phyloP scores from a whole-genome alignment of 2,888 invertebrate species.

The Leucoma salicis region DNA sequence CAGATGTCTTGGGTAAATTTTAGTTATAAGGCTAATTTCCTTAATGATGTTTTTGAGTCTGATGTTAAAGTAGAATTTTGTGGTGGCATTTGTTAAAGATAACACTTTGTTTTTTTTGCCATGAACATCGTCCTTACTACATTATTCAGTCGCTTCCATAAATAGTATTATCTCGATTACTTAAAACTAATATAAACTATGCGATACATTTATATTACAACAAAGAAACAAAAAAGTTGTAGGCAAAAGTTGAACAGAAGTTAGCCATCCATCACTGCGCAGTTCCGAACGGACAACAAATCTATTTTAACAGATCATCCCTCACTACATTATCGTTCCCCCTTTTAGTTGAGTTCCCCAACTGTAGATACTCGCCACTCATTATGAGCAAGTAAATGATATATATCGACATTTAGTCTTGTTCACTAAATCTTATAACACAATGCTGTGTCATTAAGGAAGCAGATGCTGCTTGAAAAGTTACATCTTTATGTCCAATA shows the following conservation, averaged over 20 bases:
- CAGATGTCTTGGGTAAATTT: too few relatives aligned
- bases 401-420: constrained; percentile 25
- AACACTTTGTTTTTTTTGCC: constrained; percentile 32
- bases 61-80: constrained; percentile 41
- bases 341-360: constrained; percentile 52
- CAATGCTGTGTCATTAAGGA: constrained; percentile 1
- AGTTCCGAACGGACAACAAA: constrained; percentile 70
- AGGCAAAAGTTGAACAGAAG: constrained; percentile 57
- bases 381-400: constrained; percentile 16
- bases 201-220: constrained; percentile 43
- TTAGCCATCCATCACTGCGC: constrained; percentile 71
- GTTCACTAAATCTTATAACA: constrained; percentile 23
- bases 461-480: background rate
- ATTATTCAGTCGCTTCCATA: constrained; percentile 68
- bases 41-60: background rate
- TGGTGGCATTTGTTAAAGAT: constrained; percentile 46
- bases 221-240: constrained; percentile 46
- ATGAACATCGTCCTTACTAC: constrained; percentile 37
- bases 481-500: too few relatives aligned
- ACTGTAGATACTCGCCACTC: constrained; percentile 46
- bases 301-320: constrained; percentile 77
- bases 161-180: constrained; percentile 46
- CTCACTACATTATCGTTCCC: constrained; percentile 66
- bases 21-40: too few relatives aligned
- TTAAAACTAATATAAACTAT: constrained; percentile 52